phyloP scores from a whole-genome alignment of 1,140 invertebrate genomes.

The Bombus confusus region DNA sequence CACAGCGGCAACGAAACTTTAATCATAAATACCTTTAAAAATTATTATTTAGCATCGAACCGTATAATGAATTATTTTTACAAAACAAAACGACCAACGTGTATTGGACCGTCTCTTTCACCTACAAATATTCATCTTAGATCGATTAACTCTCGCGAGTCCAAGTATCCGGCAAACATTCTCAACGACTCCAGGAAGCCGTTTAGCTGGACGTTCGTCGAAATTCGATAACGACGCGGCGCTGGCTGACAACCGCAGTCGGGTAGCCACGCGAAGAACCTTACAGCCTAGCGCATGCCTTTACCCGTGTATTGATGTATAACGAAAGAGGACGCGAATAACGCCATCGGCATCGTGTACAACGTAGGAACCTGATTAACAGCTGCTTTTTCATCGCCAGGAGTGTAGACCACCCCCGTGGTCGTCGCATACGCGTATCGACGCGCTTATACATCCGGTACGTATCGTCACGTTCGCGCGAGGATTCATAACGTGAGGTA shows the following conservation, averaged over 20 bases:
- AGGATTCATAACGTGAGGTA: constrained; percentile 65
- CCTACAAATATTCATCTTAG: no score
- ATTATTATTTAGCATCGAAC: no score
- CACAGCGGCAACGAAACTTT: no score
- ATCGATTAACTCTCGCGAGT: neutral
- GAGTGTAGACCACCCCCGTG: constrained; percentile 67
- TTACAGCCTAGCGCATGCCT: constrained; percentile 26
- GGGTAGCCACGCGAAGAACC: constrained; percentile 45
- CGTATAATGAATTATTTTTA: no score
- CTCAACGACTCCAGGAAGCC: neutral
- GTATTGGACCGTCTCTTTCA: neutral
- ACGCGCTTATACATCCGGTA: constrained; percentile 52
- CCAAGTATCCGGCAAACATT: neutral
- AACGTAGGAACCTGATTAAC: constrained; percentile 70
- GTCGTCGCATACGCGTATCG: constrained; percentile 24
- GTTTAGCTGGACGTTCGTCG: constrained; percentile 14
- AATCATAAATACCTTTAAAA: no score
- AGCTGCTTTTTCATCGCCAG: constrained; percentile 55
- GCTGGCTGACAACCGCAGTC: constrained; percentile 43
- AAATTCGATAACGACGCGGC: constrained; percentile 57
- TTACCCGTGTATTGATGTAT: constrained; percentile 33
- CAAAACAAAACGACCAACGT: no score
- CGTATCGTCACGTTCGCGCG: constrained; percentile 48
- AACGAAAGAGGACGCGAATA: constrained; percentile 45
- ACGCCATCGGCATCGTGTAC: constrained; percentile 41